A percentile compares a stretch with the other conserved stretches of the same genome.
These are phyloP conservation scores for Zophobas atratus DNA, from an alignment of 1,140 invertebrate species.

Conservation along the genomic window DNA sequence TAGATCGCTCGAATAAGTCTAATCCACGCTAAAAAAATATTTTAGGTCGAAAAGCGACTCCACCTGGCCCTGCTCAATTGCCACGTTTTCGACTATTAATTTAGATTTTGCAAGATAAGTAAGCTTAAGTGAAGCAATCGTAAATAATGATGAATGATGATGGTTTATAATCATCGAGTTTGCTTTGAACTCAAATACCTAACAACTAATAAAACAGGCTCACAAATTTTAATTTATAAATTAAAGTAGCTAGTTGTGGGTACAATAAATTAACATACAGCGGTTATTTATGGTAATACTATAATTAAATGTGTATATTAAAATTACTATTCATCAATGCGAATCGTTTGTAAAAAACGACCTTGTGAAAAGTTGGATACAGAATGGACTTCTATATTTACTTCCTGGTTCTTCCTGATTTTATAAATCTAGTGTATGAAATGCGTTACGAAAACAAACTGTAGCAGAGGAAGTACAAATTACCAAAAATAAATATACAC, in stretches of 20 bases:
- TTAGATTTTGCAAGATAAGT: too few species aligned
- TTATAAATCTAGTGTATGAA: too few species aligned
- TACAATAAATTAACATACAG: background rate
- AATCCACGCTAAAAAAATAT: background rate
- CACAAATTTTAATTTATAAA: slow-evolving; percentile 28
- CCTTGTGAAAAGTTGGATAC: too few species aligned
- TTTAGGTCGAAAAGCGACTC: background rate
- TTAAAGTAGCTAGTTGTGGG: slow-evolving; percentile 11
- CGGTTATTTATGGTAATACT: slow-evolving; percentile 16
- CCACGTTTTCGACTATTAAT: too few species aligned
- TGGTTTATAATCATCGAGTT: background rate
- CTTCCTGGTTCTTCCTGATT: too few species aligned
- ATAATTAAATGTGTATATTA: background rate
- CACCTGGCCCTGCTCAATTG: too few species aligned
- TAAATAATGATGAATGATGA: background rate
- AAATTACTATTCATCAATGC: background rate
- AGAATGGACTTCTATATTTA: too few species aligned
- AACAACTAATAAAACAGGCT: background rate
- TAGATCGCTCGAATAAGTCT: too few species aligned
- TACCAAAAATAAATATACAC: too few species aligned
- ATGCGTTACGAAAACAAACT: too few species aligned
- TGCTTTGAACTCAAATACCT: background rate
- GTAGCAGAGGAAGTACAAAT: too few species aligned
- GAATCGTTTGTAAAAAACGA: too few species aligned
- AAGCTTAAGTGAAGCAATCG: background rate